Percentiles rank a stretch among this genome's conserved stretches.
Conservation (phyloP, 1,140 invertebrate genomes). For the Proctacanthus coquilletti region DNA sequence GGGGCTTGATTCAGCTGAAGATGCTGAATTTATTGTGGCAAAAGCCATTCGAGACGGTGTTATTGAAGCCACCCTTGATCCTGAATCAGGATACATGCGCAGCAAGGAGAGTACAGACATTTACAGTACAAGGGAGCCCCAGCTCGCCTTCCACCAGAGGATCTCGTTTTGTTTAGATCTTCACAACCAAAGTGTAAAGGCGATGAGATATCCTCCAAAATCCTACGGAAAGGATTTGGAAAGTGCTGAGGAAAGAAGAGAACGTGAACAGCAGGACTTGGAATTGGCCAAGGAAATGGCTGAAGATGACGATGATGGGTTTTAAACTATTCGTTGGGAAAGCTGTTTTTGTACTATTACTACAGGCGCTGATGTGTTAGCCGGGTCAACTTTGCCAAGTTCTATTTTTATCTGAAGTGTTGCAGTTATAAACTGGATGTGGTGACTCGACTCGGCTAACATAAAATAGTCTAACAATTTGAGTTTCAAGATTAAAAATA, state of each 20-base stretch:
- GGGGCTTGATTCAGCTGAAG: constrained; percentile 83
- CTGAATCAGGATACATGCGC: constrained; percentile 90
- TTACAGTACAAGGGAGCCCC: constrained; percentile 93
- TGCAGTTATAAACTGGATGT: no score
- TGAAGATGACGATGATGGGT: constrained; percentile 94
- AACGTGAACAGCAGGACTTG: constrained; percentile 92
- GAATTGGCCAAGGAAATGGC: constrained; percentile 98
- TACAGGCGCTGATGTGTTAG: no score
- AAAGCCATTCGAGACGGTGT: constrained; percentile 99
- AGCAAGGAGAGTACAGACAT: constrained; percentile 95
- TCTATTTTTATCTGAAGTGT: no score
- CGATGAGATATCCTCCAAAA: constrained; percentile 98
- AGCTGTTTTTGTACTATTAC: no score
- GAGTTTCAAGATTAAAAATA: no score
- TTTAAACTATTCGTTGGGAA: constrained; percentile 26
- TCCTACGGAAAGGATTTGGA: constrained; percentile 97
- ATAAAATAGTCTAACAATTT: no score
- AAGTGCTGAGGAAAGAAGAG: constrained; percentile 89
- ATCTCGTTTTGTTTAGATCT: constrained; percentile 96
- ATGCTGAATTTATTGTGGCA: constrained; percentile 98
- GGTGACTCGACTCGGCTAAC: no score
- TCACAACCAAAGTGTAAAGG: constrained; percentile 96
- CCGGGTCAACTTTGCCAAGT: no score
- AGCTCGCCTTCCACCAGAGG: constrained; percentile 92
- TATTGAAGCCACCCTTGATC: constrained; percentile 93